A percentile compares a stretch with the other conserved stretches of the same genome.
phyloP scores from a whole-genome alignment of 1,140 invertebrate genomes.

The Bombus polaris region DNA sequence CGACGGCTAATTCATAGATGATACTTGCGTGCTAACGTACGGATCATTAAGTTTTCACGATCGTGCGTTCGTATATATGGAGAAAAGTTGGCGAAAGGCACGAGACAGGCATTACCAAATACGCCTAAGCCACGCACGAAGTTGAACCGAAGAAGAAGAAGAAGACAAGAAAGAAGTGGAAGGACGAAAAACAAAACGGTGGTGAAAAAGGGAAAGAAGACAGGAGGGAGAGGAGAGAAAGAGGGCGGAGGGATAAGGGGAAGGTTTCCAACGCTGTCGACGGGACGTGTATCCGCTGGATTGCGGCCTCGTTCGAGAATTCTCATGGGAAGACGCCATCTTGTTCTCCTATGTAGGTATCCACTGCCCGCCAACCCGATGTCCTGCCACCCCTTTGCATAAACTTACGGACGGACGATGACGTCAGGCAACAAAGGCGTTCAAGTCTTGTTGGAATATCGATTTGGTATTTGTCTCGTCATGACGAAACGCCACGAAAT shows the following conservation, averaged over 20 bases:
- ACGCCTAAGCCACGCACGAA: conserved; percentile 68
- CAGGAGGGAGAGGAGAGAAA: conserved; percentile 25
- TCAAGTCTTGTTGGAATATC: conserved; percentile 58
- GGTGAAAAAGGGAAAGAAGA: conserved; percentile 10
- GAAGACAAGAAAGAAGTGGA: conserved; percentile 23
- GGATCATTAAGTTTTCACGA: conserved; percentile 55
- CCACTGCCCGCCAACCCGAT: conserved; percentile 64
- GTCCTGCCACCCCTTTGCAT: conserved; percentile 76
- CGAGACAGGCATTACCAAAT: conserved; percentile 62
- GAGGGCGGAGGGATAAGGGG: conserved; percentile 52
- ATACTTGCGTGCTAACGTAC: conserved; percentile 46
- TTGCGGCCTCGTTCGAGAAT: conserved; percentile 78
- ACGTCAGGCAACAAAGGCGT: conserved; percentile 67
- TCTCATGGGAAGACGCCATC: conserved; percentile 78
- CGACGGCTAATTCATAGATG: conserved; percentile 46
- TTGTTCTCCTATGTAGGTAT: conserved; percentile 70
- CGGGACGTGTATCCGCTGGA: conserved; percentile 78
- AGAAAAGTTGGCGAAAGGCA: conserved; percentile 61
- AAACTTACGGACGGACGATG: conserved; percentile 75
- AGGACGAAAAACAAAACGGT: conserved; percentile 30
- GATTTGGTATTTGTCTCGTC: conserved; percentile 61
- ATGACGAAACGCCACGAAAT: conserved; percentile 35
- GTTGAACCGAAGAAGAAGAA: conserved; percentile 46
- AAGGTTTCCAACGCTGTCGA: conserved; percentile 69
- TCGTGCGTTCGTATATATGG: conserved; percentile 29